A percentile compares a stretch with the other conserved stretches of the same genome.
Evolutionary conservation across 2,113 vertebrate genomes (phyloP).

Genomic region (Lasiurus cinereus): DNA sequence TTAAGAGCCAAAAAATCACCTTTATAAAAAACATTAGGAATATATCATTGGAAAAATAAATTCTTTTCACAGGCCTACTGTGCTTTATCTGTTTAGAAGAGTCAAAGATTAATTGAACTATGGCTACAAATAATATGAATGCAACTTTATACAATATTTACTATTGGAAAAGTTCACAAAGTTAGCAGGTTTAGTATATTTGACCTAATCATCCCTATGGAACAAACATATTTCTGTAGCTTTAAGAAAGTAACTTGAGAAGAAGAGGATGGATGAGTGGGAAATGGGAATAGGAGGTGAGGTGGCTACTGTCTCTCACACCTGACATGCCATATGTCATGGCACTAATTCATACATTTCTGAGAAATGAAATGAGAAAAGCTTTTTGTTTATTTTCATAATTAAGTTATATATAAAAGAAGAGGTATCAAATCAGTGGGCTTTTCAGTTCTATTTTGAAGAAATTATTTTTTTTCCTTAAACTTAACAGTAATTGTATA

Average conservation of each 20-base stretch:
- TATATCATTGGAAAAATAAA: background rate
- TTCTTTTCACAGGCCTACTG: background rate
- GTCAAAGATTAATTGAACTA: background rate
- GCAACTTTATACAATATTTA: background rate
- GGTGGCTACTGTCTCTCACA: slow-evolving; percentile 4
- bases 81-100: background rate
- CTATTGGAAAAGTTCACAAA: background rate
- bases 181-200: background rate
- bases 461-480: slow-evolving; percentile 88
- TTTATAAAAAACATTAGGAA: background rate
- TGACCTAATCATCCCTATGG: background rate
- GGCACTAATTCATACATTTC: background rate
- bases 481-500: slow-evolving; percentile 89
- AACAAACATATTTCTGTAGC: background rate
- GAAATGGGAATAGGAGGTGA: background rate
- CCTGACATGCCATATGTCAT: slow-evolving; percentile 48
- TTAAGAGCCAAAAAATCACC: slow-evolving; percentile 17
- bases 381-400: slow-evolving; percentile 68
- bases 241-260: slow-evolving; percentile 48
- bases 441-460: slow-evolving; percentile 85
- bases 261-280: background rate
- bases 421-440: slow-evolving; percentile 69
- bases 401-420: slow-evolving; percentile 78
- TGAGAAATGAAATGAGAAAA: slow-evolving; percentile 58
- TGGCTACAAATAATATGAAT: background rate